These are phyloP conservation scores for Gouania willdenowi DNA, from an alignment of 2,797 vertebrate species.

Conservation along the genomic window DNA sequence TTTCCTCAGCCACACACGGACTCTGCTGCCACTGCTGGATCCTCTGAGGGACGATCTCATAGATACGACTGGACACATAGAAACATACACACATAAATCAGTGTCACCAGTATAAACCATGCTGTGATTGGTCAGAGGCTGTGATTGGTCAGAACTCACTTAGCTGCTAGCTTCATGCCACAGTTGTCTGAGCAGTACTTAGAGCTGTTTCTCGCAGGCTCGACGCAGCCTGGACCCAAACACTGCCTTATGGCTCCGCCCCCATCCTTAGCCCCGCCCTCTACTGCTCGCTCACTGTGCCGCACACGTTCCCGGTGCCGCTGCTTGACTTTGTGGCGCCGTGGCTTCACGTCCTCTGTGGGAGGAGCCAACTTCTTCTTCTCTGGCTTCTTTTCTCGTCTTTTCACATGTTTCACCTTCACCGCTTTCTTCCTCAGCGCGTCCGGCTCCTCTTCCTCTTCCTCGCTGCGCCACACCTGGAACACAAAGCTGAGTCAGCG, in stretches of 20 bases:
- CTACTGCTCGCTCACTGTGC: conserved; percentile 76
- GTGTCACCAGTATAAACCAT: too few species aligned
- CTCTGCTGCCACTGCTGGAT: conserved; percentile 96
- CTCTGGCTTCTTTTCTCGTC: conserved; percentile 80
- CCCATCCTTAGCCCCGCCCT: conserved; percentile 35
- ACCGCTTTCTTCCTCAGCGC: conserved; percentile 83
- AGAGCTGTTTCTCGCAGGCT: conserved; percentile 72
- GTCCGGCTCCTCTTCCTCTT: conserved; percentile 78
- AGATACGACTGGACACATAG: conserved; percentile 76
- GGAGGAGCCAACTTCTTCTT: conserved; percentile 62
- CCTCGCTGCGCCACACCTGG: conserved; percentile 87
- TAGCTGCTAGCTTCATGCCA: conserved; percentile 89
- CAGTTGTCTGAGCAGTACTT: conserved; percentile 91
- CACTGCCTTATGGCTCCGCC: conserved; percentile 75
- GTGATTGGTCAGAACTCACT: too few species aligned
- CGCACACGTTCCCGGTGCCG: conserved; percentile 83
- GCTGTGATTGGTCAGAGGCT: too few species aligned
- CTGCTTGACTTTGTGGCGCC: conserved; percentile 85
- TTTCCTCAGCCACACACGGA: conserved; percentile 89
- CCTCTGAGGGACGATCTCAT: conserved; percentile 87
- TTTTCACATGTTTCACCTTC: conserved; percentile 90
- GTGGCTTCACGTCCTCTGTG: conserved; percentile 76
- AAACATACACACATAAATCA: too few species aligned
- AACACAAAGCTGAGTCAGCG: conserved; percentile 6
- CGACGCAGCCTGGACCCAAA: conserved; percentile 86